Percentiles rank a stretch among this genome's conserved stretches.
Evolutionary conservation across 64 coral and sea anemone genomes (phyloP).

Genomic region (Montipora cactus): DNA sequence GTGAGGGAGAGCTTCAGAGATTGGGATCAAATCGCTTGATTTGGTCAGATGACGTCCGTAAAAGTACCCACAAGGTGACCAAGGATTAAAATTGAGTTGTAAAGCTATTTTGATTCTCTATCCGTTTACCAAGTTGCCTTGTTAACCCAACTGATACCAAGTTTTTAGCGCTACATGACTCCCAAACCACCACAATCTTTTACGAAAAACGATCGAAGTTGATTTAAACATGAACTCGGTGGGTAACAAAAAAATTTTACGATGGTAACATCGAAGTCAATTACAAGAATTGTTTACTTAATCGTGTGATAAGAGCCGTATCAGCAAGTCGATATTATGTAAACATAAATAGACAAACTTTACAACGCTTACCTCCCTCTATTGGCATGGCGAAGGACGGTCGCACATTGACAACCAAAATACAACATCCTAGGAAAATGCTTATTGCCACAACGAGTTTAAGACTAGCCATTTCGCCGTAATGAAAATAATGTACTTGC

Average conservation of each 20-base stretch:
- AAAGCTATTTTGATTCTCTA: too few relatives aligned
- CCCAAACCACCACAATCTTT: too few relatives aligned
- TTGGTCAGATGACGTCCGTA: too few relatives aligned
- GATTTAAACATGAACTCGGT: neutral
- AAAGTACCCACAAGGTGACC: too few relatives aligned
- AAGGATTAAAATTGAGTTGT: too few relatives aligned
- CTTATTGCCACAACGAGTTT: slow-evolving; percentile 6
- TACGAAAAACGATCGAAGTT: too few relatives aligned
- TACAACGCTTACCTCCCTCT: slow-evolving; percentile 7
- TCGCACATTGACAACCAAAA: slow-evolving; percentile 8
- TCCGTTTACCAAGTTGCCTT: too few relatives aligned
- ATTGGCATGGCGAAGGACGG: slow-evolving; percentile 39
- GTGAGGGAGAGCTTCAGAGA: too few relatives aligned
- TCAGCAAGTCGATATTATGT: neutral
- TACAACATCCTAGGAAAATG: slow-evolving; percentile 5
- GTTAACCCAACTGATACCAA: too few relatives aligned
- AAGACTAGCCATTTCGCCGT: neutral
- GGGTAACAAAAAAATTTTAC: neutral
- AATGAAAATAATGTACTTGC: neutral
- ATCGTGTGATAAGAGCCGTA: neutral
- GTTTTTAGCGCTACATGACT: too few relatives aligned
- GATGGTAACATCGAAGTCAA: neutral
- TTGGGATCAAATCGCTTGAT: too few relatives aligned
- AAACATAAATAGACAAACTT: neutral
- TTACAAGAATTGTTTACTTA: neutral